Percentiles rank a stretch among this genome's conserved stretches.
These are phyloP conservation scores for Unio delphinus DNA, from an alignment of 2,888 invertebrate species.

Conservation along the genomic window DNA sequence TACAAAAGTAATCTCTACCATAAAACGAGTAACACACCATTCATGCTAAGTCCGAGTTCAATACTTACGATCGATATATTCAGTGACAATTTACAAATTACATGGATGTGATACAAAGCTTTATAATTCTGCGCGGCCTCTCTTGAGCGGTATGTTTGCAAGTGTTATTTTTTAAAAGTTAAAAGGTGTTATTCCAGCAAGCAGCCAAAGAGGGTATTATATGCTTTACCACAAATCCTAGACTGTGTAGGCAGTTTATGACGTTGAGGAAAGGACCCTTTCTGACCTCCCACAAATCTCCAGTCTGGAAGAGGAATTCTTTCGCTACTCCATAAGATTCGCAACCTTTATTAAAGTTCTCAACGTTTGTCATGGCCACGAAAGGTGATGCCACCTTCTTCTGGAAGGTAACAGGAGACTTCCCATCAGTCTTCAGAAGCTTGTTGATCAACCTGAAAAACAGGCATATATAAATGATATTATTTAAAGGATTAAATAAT, in stretches of 20 bases:
- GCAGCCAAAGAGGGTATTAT: too few species aligned
- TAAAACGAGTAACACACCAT: too few species aligned
- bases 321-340: conserved; percentile 56
- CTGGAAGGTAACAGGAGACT: conserved; percentile 49
- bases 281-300: conserved; percentile 64
- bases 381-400: conserved; percentile 65
- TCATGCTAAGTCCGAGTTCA: too few species aligned
- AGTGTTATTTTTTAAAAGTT: too few species aligned
- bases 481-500: conserved; percentile 1
- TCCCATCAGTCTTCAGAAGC: conserved; percentile 55
- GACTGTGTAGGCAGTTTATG: conserved; percentile 62
- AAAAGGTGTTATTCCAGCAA: too few species aligned
- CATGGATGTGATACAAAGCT: too few species aligned
- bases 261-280: conserved; percentile 67
- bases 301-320: conserved; percentile 57
- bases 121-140: too few species aligned
- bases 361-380: conserved; percentile 67
- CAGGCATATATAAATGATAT: background rate
- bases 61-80: too few species aligned
- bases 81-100: too few species aligned
- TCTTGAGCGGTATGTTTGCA: too few species aligned
- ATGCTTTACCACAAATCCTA: conserved; percentile 57
- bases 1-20: too few species aligned
- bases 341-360: conserved; percentile 62
- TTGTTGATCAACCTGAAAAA: conserved; percentile 63